Evolutionary conservation across 1,140 invertebrate genomes (phyloP).

Genomic region (Rhopalosiphum maidis): DNA sequence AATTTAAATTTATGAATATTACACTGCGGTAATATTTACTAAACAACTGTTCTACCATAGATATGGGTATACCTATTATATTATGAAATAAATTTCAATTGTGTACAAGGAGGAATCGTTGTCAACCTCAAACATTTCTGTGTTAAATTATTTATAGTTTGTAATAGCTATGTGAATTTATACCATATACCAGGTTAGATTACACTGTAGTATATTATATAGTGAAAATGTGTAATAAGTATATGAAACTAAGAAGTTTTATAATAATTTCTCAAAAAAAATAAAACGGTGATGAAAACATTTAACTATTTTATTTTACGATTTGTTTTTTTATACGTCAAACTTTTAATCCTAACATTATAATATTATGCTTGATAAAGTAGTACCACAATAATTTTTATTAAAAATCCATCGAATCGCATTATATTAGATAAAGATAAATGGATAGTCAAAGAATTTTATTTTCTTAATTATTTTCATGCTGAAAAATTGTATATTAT

Average conservation of each 20-base stretch:
- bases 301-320: background rate
- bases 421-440: constrained; percentile 2
- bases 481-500: background rate
- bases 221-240: no score
- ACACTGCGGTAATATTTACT: no score
- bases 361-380: background rate
- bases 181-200: no score
- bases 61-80: no score
- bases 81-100: no score
- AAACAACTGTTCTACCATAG: no score
- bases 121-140: no score
- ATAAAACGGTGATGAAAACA: background rate
- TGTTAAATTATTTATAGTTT: no score
- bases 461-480: constrained; percentile 4
- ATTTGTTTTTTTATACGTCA: background rate
- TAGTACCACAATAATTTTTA: background rate
- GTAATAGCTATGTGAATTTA: no score
- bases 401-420: background rate
- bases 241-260: background rate
- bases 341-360: background rate
- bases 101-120: no score
- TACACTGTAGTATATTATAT: no score
- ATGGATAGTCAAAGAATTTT: background rate
- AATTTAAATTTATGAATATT: no score
- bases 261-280: background rate